These are phyloP conservation scores for Muntiacus reevesi DNA, from an alignment of 2,113 vertebrate genomes.

Conservation along the genomic window DNA sequence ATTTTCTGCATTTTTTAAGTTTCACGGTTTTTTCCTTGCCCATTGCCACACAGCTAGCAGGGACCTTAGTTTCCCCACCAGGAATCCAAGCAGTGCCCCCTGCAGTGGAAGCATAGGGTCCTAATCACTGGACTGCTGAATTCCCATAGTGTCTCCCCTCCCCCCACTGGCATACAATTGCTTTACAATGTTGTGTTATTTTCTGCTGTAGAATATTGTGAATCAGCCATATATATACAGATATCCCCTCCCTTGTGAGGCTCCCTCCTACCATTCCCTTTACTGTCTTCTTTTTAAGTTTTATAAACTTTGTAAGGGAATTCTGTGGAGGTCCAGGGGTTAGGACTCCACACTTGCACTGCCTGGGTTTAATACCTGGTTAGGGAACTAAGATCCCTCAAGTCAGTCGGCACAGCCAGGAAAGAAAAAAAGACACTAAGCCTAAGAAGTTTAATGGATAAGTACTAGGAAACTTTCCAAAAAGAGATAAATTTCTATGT, in stretches of 20 bases:
- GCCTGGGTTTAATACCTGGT: not conserved
- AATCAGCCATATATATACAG: not conserved
- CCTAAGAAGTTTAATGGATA: not conserved
- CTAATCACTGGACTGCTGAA: not conserved
- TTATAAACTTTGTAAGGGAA: not conserved
- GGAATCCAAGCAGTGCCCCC: not conserved
- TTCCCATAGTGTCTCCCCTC: not conserved
- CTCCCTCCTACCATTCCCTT: not conserved
- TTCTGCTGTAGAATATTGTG: not conserved
- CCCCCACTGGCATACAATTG: not conserved
- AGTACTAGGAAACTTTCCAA: not conserved
- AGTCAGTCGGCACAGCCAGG: not conserved
- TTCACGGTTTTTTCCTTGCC: not conserved
- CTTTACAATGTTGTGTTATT: not conserved
- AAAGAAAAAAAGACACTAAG: not conserved
- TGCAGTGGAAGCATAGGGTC: not conserved
- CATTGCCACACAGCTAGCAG: not conserved
- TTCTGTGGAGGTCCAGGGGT: not conserved
- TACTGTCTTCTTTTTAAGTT: not conserved
- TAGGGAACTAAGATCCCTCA: not conserved
- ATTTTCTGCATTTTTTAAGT: slow-evolving; percentile 5
- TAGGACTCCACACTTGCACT: not conserved
- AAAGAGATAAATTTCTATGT: not conserved
- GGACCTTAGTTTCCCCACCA: not conserved
- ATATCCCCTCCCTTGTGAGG: not conserved